Conservation (phyloP, 2,888 invertebrate genomes). For the Cybosia mesomella region DNA sequence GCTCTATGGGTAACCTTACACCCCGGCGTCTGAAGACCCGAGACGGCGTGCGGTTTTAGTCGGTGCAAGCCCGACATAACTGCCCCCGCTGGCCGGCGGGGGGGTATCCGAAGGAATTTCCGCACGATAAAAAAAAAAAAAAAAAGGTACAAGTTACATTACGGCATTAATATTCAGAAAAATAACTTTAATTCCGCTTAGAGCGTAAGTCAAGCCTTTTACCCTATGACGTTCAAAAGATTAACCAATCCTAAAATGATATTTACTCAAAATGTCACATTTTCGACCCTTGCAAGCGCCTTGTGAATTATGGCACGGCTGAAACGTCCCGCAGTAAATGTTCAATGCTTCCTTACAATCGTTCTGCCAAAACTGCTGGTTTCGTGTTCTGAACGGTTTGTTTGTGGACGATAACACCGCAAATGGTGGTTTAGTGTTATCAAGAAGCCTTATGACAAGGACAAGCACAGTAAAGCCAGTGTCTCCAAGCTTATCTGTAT, state of each 20-base stretch:
- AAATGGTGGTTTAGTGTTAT: slow-evolving; percentile 25
- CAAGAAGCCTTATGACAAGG: slow-evolving; percentile 23
- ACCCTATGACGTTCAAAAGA: too few species aligned
- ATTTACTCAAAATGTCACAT: slow-evolving; percentile 34
- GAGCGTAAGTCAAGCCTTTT: too few species aligned
- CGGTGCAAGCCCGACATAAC: too few species aligned
- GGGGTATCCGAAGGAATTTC: too few species aligned
- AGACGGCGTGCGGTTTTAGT: too few species aligned
- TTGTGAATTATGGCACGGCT: slow-evolving; percentile 41
- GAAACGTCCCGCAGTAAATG: slow-evolving; percentile 29
- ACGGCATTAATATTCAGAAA: too few species aligned
- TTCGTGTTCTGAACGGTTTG: slow-evolving; percentile 32
- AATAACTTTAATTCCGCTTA: too few species aligned
- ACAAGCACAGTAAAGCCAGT: background rate
- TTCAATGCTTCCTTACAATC: slow-evolving; percentile 32
- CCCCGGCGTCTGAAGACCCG: too few species aligned
- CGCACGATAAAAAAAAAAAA: too few species aligned
- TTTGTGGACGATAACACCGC: slow-evolving; percentile 31
- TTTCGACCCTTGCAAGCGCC: slow-evolving; percentile 33
- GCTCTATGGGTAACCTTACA: too few species aligned
- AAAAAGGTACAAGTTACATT: too few species aligned
- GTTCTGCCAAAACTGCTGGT: slow-evolving; percentile 22
- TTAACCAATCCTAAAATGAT: background rate
- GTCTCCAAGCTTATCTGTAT: background rate
- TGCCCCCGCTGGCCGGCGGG: too few species aligned